Evolutionary conservation across 1,140 invertebrate genomes (phyloP).

Genomic region (Meloidogyne exigua): DNA sequence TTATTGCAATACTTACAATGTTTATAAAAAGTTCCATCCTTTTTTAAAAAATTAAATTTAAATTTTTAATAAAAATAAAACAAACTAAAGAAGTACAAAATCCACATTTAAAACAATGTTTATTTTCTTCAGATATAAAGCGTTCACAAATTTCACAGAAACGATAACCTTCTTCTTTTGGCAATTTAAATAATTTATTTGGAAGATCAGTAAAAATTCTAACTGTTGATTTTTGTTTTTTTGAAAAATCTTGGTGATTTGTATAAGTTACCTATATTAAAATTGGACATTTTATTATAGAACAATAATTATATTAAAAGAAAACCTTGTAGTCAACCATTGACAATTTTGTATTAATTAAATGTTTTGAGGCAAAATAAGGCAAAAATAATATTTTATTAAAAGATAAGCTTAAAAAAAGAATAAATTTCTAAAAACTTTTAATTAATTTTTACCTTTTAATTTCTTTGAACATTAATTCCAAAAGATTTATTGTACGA

Average conservation of each 20-base stretch:
- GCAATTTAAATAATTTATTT: constrained; percentile 27
- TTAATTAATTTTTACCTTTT: constrained; percentile 6
- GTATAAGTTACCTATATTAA: constrained; percentile 38
- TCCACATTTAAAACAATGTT: constrained; percentile 36
- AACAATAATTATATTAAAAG: neutral
- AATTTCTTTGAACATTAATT: constrained; percentile 14
- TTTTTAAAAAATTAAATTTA: constrained; percentile 15
- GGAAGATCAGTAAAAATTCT: constrained; percentile 43
- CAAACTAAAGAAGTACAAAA: constrained; percentile 24
- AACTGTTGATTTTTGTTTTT: constrained; percentile 30
- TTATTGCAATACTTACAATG: constrained; percentile 20
- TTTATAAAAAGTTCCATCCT: constrained; percentile 24
- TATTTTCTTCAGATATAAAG: constrained; percentile 27
- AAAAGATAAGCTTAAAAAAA: neutral
- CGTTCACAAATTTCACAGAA: constrained; percentile 34
- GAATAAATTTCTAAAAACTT: no score
- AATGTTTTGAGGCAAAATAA: constrained; percentile 35
- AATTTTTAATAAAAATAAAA: constrained; percentile 14
- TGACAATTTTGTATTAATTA: constrained; percentile 27
- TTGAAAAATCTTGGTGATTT: constrained; percentile 29
- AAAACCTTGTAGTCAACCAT: constrained; percentile 40
- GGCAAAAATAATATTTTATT: constrained; percentile 32
- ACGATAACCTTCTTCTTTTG: constrained; percentile 24
- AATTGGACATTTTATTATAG: constrained; percentile 3
- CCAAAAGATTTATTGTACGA: constrained; percentile 20